A percentile compares a stretch with the other conserved stretches of the same genome.
Conservation (phyloP, 2,113 vertebrate genomes). For the Dasyprocta punctata region DNA sequence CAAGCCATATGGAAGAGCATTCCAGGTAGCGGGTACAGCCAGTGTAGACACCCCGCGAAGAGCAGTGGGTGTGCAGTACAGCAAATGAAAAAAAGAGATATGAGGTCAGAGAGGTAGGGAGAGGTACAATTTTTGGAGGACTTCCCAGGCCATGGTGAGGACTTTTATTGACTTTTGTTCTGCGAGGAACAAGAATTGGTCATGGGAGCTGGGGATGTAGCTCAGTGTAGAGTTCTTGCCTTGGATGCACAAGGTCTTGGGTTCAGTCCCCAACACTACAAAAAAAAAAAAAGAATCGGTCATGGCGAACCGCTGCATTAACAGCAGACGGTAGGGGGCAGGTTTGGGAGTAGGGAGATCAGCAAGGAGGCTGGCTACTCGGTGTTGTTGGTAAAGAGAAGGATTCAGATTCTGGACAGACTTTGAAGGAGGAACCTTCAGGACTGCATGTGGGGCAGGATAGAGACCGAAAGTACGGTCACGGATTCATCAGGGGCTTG, state of each 20-base stretch:
- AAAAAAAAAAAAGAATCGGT: background rate
- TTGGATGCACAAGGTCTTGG: background rate
- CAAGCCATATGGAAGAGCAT: background rate
- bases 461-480: background rate
- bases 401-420: background rate
- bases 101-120: background rate
- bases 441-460: background rate
- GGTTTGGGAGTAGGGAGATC: background rate
- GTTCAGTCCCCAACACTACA: background rate
- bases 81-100: background rate
- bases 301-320: background rate
- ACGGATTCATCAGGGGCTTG: background rate
- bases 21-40: background rate
- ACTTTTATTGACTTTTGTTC: constrained; percentile 38
- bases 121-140: background rate
- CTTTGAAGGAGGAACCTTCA: background rate
- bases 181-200: background rate
- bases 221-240: background rate
- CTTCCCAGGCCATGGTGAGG: background rate
- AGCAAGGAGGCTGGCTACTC: background rate
- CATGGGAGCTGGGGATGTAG: too few relatives aligned
- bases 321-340: background rate
- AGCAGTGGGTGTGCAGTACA: background rate
- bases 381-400: background rate
- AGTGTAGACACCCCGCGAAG: background rate